Evolutionary conservation across 1,140 invertebrate genomes (phyloP), one percentile per base, ranked within the genome.

Genomic region (Homalodisca vitripennis): DNA sequence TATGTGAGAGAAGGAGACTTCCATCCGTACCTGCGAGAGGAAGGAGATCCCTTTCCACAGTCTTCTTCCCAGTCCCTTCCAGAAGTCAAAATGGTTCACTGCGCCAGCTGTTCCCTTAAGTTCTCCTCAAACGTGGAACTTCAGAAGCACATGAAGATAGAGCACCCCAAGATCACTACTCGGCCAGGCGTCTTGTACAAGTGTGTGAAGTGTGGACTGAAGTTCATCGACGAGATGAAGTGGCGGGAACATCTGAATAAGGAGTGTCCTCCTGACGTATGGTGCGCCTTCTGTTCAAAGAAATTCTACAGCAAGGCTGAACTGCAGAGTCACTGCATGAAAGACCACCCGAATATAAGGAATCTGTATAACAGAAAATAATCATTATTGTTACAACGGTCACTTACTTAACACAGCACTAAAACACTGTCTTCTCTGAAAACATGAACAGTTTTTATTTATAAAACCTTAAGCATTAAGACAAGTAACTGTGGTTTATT

Each of bases 281-380:
- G 55, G 30, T 70, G 67, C 51, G 30, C 30, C 3, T 55, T 60
- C 29, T 66, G 67, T 24, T 1, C 1, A 26, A 71, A 64, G n/a
- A 46, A 29, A 32, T 72, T 72, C 32, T 32, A n/a, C 24, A 60
- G 24, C 55, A 60, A 60, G 26, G 22, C 55, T 3, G 55, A 60
- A 6, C 55, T 60, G 24, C 22, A 26, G 26, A 24, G 14, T 27
- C 55, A 60, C 26, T 60, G 55, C 27, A 6, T 60, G 2, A 13
- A 13, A 6, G 27, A 13, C 14, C 55, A 60, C 55, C 55, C 55
- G 2, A 60, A 60, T 26, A 60, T 60, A 26, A 13, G 55, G 24
- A 60, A 60, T 29, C 14, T 60, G 12, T 60, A 60, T 26, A 60
- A n/a, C n/a, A n/a, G n/a, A n/a, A n/a, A n/a, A n/a, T n/a, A n/a